phyloP scores from a whole-genome alignment of 2,888 invertebrate genomes.

The Amiota communis region DNA sequence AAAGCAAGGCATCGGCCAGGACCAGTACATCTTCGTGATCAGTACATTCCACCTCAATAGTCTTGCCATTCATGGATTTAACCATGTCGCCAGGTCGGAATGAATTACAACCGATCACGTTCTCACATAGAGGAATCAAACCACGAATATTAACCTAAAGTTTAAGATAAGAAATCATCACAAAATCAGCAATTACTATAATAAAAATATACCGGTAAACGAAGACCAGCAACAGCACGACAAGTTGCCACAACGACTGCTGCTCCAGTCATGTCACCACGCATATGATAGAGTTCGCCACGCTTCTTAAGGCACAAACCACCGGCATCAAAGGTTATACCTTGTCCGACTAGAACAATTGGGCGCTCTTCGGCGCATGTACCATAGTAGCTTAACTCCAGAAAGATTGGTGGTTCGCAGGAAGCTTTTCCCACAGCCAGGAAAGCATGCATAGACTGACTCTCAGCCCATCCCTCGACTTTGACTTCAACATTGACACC shows the following conservation, averaged over 20 bases:
- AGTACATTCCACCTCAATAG: constrained; percentile 79
- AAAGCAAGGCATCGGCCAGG: constrained; percentile 84
- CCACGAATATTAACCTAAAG: constrained; percentile 78
- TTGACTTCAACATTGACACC: constrained; percentile 70
- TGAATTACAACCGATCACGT: constrained; percentile 85
- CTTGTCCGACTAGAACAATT: constrained; percentile 83
- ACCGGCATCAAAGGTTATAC: constrained; percentile 82
- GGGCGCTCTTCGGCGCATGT: constrained; percentile 78
- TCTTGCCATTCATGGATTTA: constrained; percentile 82
- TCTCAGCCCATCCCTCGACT: constrained; percentile 80
- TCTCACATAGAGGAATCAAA: constrained; percentile 85
- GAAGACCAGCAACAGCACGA: constrained; percentile 80
- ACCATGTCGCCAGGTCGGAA: constrained; percentile 87
- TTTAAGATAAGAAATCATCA: background rate
- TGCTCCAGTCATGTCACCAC: constrained; percentile 90
- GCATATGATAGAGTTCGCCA: constrained; percentile 75
- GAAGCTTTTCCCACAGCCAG: constrained; percentile 85
- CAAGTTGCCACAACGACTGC: constrained; percentile 84
- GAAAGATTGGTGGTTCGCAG: constrained; percentile 83
- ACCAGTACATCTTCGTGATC: constrained; percentile 85
- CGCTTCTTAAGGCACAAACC: constrained; percentile 80
- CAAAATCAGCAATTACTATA: background rate
- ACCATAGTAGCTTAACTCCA: constrained; percentile 84
- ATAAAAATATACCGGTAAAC: constrained; percentile 75
- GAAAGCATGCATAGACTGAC: constrained; percentile 85